These are phyloP conservation scores for Delia radicum DNA, from an alignment of 1,140 invertebrate genomes.

Conservation along the genomic window DNA sequence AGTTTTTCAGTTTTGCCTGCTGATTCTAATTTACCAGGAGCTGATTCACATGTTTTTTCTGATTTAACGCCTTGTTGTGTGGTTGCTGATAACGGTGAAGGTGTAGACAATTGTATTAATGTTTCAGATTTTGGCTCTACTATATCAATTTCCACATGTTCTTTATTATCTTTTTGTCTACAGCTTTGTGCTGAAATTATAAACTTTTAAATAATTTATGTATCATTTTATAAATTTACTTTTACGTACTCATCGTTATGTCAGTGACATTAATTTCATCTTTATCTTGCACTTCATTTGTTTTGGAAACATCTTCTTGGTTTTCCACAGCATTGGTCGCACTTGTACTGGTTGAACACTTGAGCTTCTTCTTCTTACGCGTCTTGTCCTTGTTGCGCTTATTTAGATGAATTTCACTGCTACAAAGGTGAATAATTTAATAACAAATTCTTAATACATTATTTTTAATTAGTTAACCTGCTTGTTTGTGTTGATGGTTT, in stretches of 20 bases:
- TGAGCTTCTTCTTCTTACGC: conserved; percentile 60
- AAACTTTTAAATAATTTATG: neutral
- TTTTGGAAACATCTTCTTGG: conserved; percentile 26
- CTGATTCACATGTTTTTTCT: conserved; percentile 39
- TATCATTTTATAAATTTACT: neutral
- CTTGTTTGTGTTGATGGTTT: conserved; percentile 61
- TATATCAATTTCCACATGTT: conserved; percentile 33
- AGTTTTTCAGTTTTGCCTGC: conserved; percentile 29
- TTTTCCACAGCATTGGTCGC: conserved; percentile 29
- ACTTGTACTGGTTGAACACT: conserved; percentile 36
- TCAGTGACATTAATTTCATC: conserved; percentile 21
- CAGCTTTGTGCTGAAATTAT: conserved; percentile 16
- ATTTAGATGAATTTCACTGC: conserved; percentile 54
- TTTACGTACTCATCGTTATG: conserved; percentile 25
- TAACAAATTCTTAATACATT: conserved; percentile 1
- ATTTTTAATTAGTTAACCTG: conserved; percentile 54
- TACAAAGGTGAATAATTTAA: conserved; percentile 12
- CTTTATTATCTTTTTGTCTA: conserved; percentile 28
- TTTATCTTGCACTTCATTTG: conserved; percentile 22
- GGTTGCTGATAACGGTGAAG: conserved; percentile 29
- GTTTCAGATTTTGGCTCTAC: conserved; percentile 33
- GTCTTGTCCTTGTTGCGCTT: conserved; percentile 58
- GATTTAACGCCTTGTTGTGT: conserved; percentile 30
- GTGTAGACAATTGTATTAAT: conserved; percentile 35
- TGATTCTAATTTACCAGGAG: conserved; percentile 39